Conservation (phyloP, 2,888 invertebrate genomes). For the Drosophila colorata region DNA sequence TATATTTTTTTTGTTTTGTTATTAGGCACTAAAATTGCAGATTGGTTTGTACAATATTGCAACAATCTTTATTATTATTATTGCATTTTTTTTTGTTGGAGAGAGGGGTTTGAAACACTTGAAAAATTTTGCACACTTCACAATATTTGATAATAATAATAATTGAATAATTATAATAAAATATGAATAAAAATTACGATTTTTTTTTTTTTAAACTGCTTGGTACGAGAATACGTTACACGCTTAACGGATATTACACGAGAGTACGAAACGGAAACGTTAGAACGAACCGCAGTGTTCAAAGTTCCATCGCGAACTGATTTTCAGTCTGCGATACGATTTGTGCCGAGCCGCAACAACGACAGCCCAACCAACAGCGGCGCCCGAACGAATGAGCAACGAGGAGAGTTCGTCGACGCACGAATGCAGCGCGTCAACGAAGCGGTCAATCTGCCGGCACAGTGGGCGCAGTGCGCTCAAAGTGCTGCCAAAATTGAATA, state of each 20-base stretch:
- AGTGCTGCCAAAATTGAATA: neutral
- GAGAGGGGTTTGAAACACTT: conserved; percentile 4
- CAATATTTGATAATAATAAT: conserved; percentile 4
- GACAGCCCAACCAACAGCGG: conserved; percentile 17
- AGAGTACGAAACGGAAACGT: conserved; percentile 55
- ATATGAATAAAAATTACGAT: conserved; percentile 22
- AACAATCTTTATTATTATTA: conserved; percentile 32
- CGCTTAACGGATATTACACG: conserved; percentile 42
- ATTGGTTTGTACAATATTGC: conserved; percentile 34
- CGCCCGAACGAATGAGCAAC: conserved; percentile 36
- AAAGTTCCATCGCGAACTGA: conserved; percentile 69
- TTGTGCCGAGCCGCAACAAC: conserved; percentile 46
- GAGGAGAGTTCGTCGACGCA: conserved; percentile 36
- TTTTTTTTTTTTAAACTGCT: conserved; percentile 3
- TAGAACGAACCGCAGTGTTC: conserved; percentile 83
- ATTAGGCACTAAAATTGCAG: conserved; percentile 18
- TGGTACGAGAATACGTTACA: conserved; percentile 47
- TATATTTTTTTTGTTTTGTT: conserved; percentile 7
- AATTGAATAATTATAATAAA: conserved; percentile 15
- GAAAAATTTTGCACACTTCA: conserved; percentile 3
- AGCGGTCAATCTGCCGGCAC: conserved; percentile 23
- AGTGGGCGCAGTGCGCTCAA: conserved; percentile 29
- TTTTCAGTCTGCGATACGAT: conserved; percentile 49
- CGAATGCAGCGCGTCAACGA: conserved; percentile 43
- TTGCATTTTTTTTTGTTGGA: conserved; percentile 35